Conservation (phyloP, 2,797 vertebrate genomes). For the Clamator glandarius region DNA sequence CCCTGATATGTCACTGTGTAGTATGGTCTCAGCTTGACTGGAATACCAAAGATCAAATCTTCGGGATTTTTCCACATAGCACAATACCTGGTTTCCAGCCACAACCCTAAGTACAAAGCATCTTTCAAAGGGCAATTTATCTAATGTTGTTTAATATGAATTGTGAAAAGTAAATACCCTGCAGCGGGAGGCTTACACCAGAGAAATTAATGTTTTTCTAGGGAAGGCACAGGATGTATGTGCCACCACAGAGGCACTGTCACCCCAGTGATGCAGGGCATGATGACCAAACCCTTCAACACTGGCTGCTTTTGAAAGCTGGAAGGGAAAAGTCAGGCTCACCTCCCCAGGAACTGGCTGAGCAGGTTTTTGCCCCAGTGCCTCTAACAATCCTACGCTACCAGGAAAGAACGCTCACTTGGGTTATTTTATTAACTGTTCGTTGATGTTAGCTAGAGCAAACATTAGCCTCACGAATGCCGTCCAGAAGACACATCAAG, state of each 20-base stretch:
- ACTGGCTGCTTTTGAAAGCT: not conserved
- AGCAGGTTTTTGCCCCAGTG: not conserved
- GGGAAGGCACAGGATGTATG: not conserved
- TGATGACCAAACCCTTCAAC: fast-evolving
- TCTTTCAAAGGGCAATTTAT: not conserved
- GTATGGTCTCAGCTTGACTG: not conserved
- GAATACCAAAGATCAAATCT: not conserved
- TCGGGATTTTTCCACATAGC: fast-evolving
- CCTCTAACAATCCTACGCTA: not conserved
- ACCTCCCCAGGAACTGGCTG: not conserved
- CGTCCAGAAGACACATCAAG: not conserved
- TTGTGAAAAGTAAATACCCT: not conserved
- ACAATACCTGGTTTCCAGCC: not conserved
- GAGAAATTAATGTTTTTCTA: not conserved
- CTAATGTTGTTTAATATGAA: not conserved
- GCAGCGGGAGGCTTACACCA: not conserved
- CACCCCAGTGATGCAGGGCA: not conserved
- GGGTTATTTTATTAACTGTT: not conserved
- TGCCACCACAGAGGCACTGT: not conserved
- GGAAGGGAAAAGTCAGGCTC: not conserved
- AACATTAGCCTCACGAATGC: not conserved
- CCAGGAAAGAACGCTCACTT: not conserved
- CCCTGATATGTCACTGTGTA: no score
- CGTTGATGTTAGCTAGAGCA: not conserved
- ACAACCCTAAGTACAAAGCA: not conserved